Percentiles rank a stretch among this genome's conserved stretches.
phyloP scores from a whole-genome alignment of 2,113 vertebrate species.

The Lamprotornis superbus region DNA sequence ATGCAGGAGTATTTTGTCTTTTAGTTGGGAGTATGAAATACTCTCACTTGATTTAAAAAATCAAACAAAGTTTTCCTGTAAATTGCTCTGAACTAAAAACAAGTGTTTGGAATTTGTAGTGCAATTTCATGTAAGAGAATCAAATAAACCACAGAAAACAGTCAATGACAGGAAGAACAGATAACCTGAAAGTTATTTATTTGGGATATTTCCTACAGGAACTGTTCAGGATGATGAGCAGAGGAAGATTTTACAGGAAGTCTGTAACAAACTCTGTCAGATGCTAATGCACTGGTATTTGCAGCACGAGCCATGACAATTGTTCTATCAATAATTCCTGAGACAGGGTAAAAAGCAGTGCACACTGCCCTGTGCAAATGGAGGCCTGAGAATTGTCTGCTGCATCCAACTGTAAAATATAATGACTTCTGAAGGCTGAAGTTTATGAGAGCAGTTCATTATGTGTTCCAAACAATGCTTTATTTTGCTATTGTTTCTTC shows the following conservation, averaged over 20 bases:
- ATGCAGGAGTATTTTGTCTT: neutral
- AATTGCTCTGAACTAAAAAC: neutral
- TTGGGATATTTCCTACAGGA: constrained; percentile 15
- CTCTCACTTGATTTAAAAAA: neutral
- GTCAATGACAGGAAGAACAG: neutral
- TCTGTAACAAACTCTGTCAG: constrained; percentile 37
- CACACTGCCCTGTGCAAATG: constrained; percentile 38
- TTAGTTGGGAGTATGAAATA: neutral
- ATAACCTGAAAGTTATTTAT: neutral
- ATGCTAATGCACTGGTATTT: constrained; percentile 66
- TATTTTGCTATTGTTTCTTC: constrained; percentile 76
- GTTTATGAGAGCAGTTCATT: constrained; percentile 78
- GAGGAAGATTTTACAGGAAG: constrained; percentile 43
- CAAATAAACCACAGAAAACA: neutral
- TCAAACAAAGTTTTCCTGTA: neutral
- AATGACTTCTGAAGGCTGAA: constrained; percentile 79
- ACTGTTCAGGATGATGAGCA: neutral
- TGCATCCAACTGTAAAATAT: constrained; percentile 71
- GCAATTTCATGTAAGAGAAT: neutral
- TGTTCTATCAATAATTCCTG: constrained; percentile 70
- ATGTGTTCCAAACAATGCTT: constrained; percentile 73
- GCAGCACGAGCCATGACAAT: constrained; percentile 51
- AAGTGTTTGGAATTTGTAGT: neutral
- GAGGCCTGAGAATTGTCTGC: constrained; percentile 69
- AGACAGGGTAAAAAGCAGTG: constrained; percentile 53